Base-by-base conservation (phyloP, 2,113 vertebrate genomes). In the Setophaga coronata region DNA sequence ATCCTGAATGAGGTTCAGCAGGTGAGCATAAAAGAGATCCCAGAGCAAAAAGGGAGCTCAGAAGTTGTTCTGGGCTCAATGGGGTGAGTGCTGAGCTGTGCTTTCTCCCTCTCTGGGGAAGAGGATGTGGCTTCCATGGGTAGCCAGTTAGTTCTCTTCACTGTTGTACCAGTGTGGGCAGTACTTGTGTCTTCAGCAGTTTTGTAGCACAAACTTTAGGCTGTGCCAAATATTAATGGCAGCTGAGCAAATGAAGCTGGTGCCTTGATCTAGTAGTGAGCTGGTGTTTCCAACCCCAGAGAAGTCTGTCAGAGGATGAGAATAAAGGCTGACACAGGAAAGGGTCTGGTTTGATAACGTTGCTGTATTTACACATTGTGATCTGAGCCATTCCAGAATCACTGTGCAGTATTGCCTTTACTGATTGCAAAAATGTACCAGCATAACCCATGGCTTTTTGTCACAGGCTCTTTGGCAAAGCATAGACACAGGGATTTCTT, bases 1-100 rank as follows among this genome's bases (percentile, higher is more conserved):
- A 99, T 99, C 67, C 99, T 99, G 62, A 99, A 98, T 4, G 99
- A 99, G 78, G 99, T 99, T 31, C 99, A 99, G 96, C 99, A 99
- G 99, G 99, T 99, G 65, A 98, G 98, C 73, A 5, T 56, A 8
- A 64, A 87, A 29, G 47, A 76, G 26, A 5, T 60, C 31, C 61
- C 67, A 12, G 29, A 90, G 45, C 21, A 67, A 47, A 60, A 56
- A 24, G 21, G 23, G 15, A 43, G 43, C 36, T 90, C 20, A 36
- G 62, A 72, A 57, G 23, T 57, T 82, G 16, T 82, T 62, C 23
- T 84, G 34, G 18, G 28, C 33, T 92, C 6, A 1, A 16, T 36
- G 25, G 54, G 21, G 11, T 84, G 43, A 53, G 45, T 51, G 47
- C 47, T 79, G 48, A 73, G 33, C 31, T 66, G 13, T 64, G 38